phyloP scores from a whole-genome alignment of 1,140 invertebrate species.

The Microplitis mediator region DNA sequence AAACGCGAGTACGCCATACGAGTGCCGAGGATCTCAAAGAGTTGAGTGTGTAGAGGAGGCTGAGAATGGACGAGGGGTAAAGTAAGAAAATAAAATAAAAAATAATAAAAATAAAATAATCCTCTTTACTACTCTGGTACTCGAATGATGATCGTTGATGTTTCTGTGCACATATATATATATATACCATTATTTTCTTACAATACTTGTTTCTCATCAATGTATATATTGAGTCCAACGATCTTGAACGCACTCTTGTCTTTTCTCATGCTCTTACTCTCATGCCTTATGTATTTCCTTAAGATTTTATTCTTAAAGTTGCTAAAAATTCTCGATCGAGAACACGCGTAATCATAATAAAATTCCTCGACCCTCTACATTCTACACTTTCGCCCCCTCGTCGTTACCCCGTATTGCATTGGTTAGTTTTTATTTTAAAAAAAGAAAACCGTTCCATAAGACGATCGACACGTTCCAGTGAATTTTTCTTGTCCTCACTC shows the following conservation, averaged over 20 bases:
- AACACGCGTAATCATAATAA: constrained; percentile 24
- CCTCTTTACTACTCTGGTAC: constrained; percentile 5
- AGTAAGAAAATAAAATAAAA: constrained; percentile 10
- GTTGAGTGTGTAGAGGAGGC: constrained; percentile 1
- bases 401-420: too few species aligned
- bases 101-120: neutral
- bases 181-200: too few species aligned
- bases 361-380: constrained; percentile 14
- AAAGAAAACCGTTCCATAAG: too few species aligned
- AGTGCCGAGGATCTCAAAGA: too few species aligned
- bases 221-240: neutral
- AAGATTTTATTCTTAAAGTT: constrained; percentile 36
- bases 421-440: too few species aligned
- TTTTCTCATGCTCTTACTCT: constrained; percentile 6
- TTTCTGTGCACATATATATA: too few species aligned
- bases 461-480: constrained; percentile 27
- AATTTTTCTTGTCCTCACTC: constrained; percentile 13
- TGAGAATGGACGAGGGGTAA: constrained; percentile 26
- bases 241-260: neutral
- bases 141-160: constrained; percentile 6
- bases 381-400: constrained; percentile 2
- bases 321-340: constrained; percentile 25
- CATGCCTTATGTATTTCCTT: constrained; percentile 38
- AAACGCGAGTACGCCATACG: neutral
- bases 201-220: neutral